Base-by-base conservation (phyloP, 1,140 invertebrate genomes). In the Cheumatopsyche charites region DNA sequence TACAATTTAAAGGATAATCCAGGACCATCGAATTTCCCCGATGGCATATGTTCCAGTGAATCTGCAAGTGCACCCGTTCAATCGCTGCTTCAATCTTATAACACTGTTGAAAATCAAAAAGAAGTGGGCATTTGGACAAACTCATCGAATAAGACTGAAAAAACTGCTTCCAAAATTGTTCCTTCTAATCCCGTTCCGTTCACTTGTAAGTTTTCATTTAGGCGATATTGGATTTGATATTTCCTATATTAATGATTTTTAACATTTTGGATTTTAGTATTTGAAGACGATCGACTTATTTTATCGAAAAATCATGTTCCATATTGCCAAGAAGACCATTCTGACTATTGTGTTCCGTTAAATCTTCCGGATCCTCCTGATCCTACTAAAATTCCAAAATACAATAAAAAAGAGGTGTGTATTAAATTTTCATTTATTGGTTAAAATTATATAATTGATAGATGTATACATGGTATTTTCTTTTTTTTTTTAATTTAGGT, bases 351-450 rank as follows among this genome's bases (percentile, higher is more conserved):
- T 74, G 83, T 88, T 76, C 83, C 86, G 74, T 82, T 89, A 29
- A 87, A 82, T 80, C 85, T 89, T 79, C 85, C 87, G 77, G 89
- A 90, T 77, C 85, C 86, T 62, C 81, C 82, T 69, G 86, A 88
- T 79, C 78, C 84, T 73, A 84, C 82, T 62, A 85, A 87, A 80
- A 84, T 87, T 68, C 81, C 86, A 52, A 88, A 85, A 82, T 87
- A 88, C 78, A 86, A 86, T 77, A 87, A 88, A 71, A 69, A 79
- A 72, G 79, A 83, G 80, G 83, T 84, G 25, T 29, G 42, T 19
- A 12, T 67, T 67, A 15, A 26, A 6, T 25, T 61, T 61, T n/a
- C n/a, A n/a, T n/a, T 45, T 66, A 43, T 19, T 17, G 7, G 26
- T 43, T 66, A 6, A 17, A 42, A 9, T 43, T 65, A 78, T 49